Conservation (phyloP, 2,113 vertebrate species). For the Cyanistes caeruleus region DNA sequence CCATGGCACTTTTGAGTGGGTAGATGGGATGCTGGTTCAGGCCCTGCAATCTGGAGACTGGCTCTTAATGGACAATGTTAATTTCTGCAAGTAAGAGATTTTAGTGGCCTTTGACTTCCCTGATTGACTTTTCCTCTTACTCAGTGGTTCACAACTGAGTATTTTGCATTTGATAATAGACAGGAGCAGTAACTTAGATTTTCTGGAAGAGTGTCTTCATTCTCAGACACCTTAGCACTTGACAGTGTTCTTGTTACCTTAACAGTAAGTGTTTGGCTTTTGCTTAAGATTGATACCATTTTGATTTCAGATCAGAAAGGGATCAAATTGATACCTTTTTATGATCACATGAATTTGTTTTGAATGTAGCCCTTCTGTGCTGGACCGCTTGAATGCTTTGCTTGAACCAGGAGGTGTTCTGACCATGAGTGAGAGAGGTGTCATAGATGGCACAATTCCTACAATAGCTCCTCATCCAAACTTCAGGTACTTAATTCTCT, state of each 20-base stretch:
- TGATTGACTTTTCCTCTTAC: background rate
- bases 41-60: constrained; percentile 93
- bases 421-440: constrained; percentile 92
- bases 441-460: constrained; percentile 88
- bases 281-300: background rate
- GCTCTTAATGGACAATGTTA: constrained; percentile 98
- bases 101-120: background rate
- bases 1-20: constrained; percentile 94
- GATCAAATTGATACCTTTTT: background rate
- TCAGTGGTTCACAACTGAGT: background rate
- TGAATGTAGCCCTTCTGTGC: constrained; percentile 86
- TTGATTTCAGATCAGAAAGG: background rate
- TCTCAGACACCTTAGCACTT: background rate
- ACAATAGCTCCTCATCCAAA: constrained; percentile 89
- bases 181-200: background rate
- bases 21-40: constrained; percentile 92
- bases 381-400: constrained; percentile 95
- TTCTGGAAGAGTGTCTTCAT: background rate
- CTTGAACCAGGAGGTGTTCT: constrained; percentile 94
- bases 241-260: background rate
- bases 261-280: background rate
- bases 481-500: constrained; percentile 84
- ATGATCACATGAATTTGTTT: background rate
- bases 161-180: background rate
- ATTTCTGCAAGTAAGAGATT: constrained; percentile 93